phyloP scores from a whole-genome alignment of 2,797 vertebrate genomes.

The Psittacula derbiana region DNA sequence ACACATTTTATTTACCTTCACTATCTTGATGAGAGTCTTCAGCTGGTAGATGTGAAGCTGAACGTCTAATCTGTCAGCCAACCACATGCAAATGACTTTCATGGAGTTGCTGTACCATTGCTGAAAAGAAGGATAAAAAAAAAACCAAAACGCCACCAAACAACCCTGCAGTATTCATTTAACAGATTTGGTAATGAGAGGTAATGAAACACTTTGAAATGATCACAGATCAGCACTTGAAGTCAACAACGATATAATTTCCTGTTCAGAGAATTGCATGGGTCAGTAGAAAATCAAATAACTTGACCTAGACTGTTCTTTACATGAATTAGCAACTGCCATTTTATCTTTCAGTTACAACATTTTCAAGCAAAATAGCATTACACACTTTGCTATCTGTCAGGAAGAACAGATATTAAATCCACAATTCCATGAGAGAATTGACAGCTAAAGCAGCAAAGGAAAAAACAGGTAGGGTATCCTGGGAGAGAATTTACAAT shows the following conservation, averaged over 20 bases:
- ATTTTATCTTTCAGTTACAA: slow-evolving; percentile 68
- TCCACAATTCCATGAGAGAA: slow-evolving; percentile 43
- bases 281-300: slow-evolving; percentile 77
- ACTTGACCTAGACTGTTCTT: slow-evolving; percentile 76
- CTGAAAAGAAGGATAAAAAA: slow-evolving; percentile 76
- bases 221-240: slow-evolving; percentile 77
- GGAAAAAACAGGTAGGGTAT: slow-evolving; percentile 3
- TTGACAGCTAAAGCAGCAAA: slow-evolving; percentile 45
- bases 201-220: slow-evolving; percentile 79
- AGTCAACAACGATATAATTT: slow-evolving; percentile 82
- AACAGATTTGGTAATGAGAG: slow-evolving; percentile 78
- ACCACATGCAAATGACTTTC: slow-evolving; percentile 91
- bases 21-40: slow-evolving; percentile 97
- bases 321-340: slow-evolving; percentile 75
- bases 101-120: slow-evolving; percentile 93
- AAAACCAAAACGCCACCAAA: neutral
- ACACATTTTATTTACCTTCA: slow-evolving; percentile 87
- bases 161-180: slow-evolving; percentile 72
- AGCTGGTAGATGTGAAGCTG: slow-evolving; percentile 97
- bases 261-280: slow-evolving; percentile 76
- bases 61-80: slow-evolving; percentile 93
- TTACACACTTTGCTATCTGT: slow-evolving; percentile 63
- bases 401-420: slow-evolving; percentile 67
- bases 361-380: slow-evolving; percentile 66
- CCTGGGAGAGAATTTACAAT: slow-evolving; percentile 12